Evolutionary conservation across 2,888 invertebrate species (phyloP), one percentile per base, ranked within the genome.

Genomic region (Brenthis ino): DNA sequence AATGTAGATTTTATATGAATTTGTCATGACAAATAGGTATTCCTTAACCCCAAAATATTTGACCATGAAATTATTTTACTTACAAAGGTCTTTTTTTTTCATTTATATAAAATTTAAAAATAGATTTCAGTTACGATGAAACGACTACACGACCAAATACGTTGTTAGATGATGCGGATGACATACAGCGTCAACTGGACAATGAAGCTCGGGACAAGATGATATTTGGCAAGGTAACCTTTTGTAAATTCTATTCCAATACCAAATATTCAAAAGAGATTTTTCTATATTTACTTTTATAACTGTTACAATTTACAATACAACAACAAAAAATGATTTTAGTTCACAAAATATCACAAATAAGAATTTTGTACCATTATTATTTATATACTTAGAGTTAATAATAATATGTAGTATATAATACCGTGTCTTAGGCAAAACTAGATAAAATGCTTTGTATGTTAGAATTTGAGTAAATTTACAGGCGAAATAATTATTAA

Each of bases 151-250:
- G 88, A 65, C 79, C 85, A 0, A 91, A 93, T 72, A 92, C 91
- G 0, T 76, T 93, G 3, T 77, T 78, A 6, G 92, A 93, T 67
- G 90, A 93, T 69, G 87, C 91, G 0, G 92, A 93, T 43, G 92
- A 93, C 51, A 84, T 91, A 2, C 92, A 93, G 64, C 82, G 75
- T 14, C 92, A 93, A 68, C 82, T 93, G 0, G 88, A 93, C 69
- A 91, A 89, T 67, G 92, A 93, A 78, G 87, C 87, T 0, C 82
- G 79, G 11, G 90, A 91, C 53, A 80, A 85, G 66, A 63, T 86
- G 12, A 84, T 83, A 67, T 82, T 74, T 77, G 86, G 84, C 65
- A 78, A 79, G 73, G 91, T 91, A 69, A 47, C n/a, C 50, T 48
- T 60, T 50, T 28, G 11, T 43, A 11, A 2, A 43, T 8, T 43